Evolutionary conservation across 2,113 vertebrate species (phyloP).

Genomic region (Paralichthys olivaceus): DNA sequence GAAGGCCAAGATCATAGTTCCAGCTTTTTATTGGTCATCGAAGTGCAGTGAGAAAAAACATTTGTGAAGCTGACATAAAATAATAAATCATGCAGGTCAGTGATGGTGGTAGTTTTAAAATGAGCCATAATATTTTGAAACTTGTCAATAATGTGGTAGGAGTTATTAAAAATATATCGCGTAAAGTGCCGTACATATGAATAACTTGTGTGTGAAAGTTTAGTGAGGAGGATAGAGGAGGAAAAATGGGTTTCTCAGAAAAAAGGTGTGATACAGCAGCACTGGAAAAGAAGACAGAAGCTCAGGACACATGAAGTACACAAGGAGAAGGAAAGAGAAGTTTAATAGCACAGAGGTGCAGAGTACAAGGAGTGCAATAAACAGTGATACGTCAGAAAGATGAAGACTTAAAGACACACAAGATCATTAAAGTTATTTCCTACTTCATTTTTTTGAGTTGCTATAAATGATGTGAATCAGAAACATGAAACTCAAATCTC

Average conservation of each 20-base stretch:
- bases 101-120: background rate
- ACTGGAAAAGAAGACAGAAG: slow-evolving; percentile 42
- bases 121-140: background rate
- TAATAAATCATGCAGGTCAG: too few species aligned
- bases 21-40: background rate
- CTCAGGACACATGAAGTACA: slow-evolving; percentile 48
- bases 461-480: slow-evolving; percentile 8
- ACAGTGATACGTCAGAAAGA: slow-evolving; percentile 69
- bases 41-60: too few species aligned
- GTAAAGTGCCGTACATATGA: slow-evolving; percentile 7
- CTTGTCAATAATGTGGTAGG: too few species aligned
- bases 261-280: slow-evolving; percentile 2
- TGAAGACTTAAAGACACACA: slow-evolving; percentile 34
- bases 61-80: too few species aligned
- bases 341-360: slow-evolving; percentile 89
- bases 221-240: slow-evolving; percentile 27
- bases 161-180: background rate
- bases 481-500: slow-evolving; percentile 15
- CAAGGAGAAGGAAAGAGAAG: slow-evolving; percentile 76
- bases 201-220: background rate
- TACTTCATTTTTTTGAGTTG: slow-evolving; percentile 18
- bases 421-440: slow-evolving; percentile 12
- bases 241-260: slow-evolving; percentile 13
- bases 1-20: slow-evolving; percentile 31
- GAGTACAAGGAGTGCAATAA: slow-evolving; percentile 82